phyloP scores from a whole-genome alignment of 2,888 invertebrate species.

The Nowickia ferox region DNA sequence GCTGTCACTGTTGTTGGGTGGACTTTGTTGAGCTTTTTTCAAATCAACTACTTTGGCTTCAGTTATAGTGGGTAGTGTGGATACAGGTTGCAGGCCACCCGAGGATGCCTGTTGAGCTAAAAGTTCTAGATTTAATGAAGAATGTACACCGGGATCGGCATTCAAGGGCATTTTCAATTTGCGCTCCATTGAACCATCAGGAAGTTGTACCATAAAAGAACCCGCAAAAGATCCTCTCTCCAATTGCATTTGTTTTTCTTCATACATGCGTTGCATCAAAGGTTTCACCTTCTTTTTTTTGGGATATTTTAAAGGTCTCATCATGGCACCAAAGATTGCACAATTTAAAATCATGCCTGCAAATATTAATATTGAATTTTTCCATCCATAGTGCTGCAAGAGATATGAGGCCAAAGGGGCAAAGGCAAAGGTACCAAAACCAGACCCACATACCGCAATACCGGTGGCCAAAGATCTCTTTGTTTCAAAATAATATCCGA shows the following conservation, averaged over 20 bases:
- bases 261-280: slow-evolving; percentile 94
- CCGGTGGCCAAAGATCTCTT: slow-evolving; percentile 97
- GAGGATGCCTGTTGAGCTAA: slow-evolving; percentile 85
- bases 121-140: slow-evolving; percentile 94
- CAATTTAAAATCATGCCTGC: slow-evolving; percentile 97
- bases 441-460: slow-evolving; percentile 97
- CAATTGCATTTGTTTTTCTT: slow-evolving; percentile 95
- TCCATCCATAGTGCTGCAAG: slow-evolving; percentile 92
- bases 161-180: slow-evolving; percentile 95
- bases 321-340: slow-evolving; percentile 90
- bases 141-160: slow-evolving; percentile 96
- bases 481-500: slow-evolving; percentile 98
- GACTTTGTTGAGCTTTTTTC: slow-evolving; percentile 75
- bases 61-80: slow-evolving; percentile 94
- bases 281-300: slow-evolving; percentile 86
- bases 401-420: slow-evolving; percentile 94
- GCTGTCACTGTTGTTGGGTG: slow-evolving; percentile 75
- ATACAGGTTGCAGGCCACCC: slow-evolving; percentile 91
- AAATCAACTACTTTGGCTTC: slow-evolving; percentile 89
- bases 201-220: slow-evolving; percentile 93
- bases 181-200: slow-evolving; percentile 95
- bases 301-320: slow-evolving; percentile 83
- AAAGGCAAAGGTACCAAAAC: slow-evolving; percentile 97
- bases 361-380: slow-evolving; percentile 93
- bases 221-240: slow-evolving; percentile 95